phyloP scores from a whole-genome alignment of 2,113 vertebrate species.

The Thalassoma bifasciatum region DNA sequence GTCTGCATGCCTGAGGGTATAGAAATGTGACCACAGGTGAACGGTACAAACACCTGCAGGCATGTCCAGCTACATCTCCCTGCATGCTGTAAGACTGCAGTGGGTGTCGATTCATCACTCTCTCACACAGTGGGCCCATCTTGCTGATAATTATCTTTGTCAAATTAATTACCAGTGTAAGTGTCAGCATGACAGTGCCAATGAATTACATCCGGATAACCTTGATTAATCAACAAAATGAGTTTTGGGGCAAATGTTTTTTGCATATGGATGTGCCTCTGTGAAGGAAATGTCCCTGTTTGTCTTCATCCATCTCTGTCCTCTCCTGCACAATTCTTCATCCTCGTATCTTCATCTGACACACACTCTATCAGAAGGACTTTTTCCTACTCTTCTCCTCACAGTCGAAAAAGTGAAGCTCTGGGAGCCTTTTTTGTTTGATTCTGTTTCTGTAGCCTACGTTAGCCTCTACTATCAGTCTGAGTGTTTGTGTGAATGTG shows the following conservation, averaged over 20 bases:
- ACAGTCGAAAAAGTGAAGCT: not conserved
- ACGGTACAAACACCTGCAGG: no score
- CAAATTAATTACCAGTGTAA: conserved; percentile 75
- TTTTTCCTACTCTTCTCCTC: conserved; percentile 23
- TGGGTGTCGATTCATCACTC: conserved; percentile 70
- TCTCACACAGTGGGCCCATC: conserved; percentile 61
- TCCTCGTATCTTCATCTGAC: not conserved
- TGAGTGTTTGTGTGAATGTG: not conserved
- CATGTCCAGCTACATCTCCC: conserved; percentile 44
- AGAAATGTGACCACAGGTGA: conserved; percentile 30
- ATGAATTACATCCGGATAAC: conserved; percentile 76
- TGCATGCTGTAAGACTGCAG: conserved; percentile 51
- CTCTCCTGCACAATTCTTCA: conserved; percentile 11
- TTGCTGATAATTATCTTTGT: conserved; percentile 76
- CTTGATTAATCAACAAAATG: conserved; percentile 75
- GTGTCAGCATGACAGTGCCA: conserved; percentile 66
- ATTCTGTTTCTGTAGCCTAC: no score
- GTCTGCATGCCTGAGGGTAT: conserved; percentile 10
- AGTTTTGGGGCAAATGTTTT: conserved; percentile 64
- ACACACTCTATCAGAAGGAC: conserved; percentile 8
- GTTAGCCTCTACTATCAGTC: no score
- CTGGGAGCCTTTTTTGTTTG: no score
- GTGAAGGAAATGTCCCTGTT: conserved; percentile 36
- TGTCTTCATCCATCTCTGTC: conserved; percentile 49
- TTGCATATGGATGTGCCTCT: conserved; percentile 41